These are phyloP conservation scores for Sarcophaga subvicina DNA, from an alignment of 2,888 invertebrate genomes.

Conservation along the genomic window DNA sequence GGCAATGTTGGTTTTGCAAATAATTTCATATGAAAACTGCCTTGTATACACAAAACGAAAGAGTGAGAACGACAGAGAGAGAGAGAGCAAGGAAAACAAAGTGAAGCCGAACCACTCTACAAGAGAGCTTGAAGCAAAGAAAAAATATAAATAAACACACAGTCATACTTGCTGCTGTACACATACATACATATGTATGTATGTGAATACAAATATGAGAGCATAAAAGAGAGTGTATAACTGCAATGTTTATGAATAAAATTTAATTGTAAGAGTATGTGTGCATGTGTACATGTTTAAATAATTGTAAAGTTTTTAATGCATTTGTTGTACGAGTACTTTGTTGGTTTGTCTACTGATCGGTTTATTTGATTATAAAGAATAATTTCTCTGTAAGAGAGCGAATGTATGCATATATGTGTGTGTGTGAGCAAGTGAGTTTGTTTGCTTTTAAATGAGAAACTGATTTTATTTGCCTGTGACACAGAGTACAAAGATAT, in stretches of 20 bases:
- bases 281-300: not conserved
- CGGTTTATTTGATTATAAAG: not conserved
- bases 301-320: not conserved
- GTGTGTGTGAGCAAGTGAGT: not conserved
- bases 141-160: not conserved
- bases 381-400: not conserved
- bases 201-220: not conserved
- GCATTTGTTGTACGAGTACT: not conserved
- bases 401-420: not conserved
- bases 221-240: slow-evolving; percentile 5
- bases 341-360: not conserved
- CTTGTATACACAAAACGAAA: slow-evolving; percentile 47
- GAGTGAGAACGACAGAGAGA: too few species aligned
- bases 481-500: not conserved
- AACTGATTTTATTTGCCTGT: not conserved
- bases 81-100: too few species aligned
- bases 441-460: not conserved
- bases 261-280: not conserved
- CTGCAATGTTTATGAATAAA: slow-evolving; percentile 14
- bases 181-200: not conserved
- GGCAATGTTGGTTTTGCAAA: slow-evolving; percentile 57
- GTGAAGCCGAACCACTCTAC: too few species aligned
- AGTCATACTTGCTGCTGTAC: not conserved
- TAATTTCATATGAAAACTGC: slow-evolving; percentile 63
- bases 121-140: too few species aligned